phyloP scores from a whole-genome alignment of 2,888 invertebrate genomes.

The Caenorhabditis auriculariae region DNA sequence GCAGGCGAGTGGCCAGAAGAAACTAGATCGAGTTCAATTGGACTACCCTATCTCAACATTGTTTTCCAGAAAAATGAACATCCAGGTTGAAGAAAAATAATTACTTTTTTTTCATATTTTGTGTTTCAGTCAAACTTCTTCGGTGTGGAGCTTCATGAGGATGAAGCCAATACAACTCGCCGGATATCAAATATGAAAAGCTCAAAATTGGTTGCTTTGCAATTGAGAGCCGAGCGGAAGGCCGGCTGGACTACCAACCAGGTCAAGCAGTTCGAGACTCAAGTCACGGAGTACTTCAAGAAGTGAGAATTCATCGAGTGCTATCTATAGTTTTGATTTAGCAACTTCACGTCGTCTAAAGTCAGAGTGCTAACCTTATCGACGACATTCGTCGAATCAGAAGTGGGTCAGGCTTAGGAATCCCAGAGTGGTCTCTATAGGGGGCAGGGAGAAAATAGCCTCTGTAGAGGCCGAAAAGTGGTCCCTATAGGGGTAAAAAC shows the following conservation, averaged over 20 bases:
- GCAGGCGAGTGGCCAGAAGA: background rate
- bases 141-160: slow-evolving; percentile 42
- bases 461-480: too few species aligned
- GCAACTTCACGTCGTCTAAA: slow-evolving; percentile 43
- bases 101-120: background rate
- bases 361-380: slow-evolving; percentile 52
- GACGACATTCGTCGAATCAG: slow-evolving; percentile 55
- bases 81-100: slow-evolving; percentile 24
- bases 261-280: slow-evolving; percentile 53
- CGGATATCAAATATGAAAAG: slow-evolving; percentile 35
- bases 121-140: slow-evolving; percentile 53
- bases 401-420: slow-evolving; percentile 50
- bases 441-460: too few species aligned
- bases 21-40: slow-evolving; percentile 36
- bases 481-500: too few species aligned
- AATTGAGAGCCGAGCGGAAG: slow-evolving; percentile 52
- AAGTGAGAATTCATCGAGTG: slow-evolving; percentile 16
- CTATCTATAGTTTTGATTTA: slow-evolving; percentile 12
- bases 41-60: slow-evolving; percentile 51
- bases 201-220: slow-evolving; percentile 44
- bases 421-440: too few species aligned
- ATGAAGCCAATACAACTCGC: slow-evolving; percentile 1
- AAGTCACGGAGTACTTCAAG: slow-evolving; percentile 53
- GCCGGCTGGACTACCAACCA: slow-evolving; percentile 51
- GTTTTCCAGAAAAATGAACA: slow-evolving; percentile 52